Base-by-base conservation (phyloP, 2,113 vertebrate genomes). In the Pampusana beccarii region DNA sequence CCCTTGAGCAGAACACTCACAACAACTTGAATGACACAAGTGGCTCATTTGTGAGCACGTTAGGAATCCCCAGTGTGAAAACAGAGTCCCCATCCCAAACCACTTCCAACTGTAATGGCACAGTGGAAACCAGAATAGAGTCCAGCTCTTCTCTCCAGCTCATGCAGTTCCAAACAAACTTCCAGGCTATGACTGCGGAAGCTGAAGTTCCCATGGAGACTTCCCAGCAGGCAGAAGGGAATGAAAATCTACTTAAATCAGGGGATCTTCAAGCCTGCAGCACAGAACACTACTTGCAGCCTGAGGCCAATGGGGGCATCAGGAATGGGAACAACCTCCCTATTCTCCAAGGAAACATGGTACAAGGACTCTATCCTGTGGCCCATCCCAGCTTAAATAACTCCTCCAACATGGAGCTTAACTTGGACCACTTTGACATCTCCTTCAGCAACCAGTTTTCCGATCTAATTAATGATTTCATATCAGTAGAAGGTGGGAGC, bases 371-470 rank as follows among this genome's bases (percentile, higher is more conserved):
- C 91, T 99, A 99, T 96, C 99, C 98, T 1, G 98, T 98, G 92
- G 95, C 98, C 95, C 99, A 99, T 96, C 99, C 99, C 80, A 97
- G 98, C 87, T 97, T 98, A 31, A 97, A 96, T 94, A 97, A 97
- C 81, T 71, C 98, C 75, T 97, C 98, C 96, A 98, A 99, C 97
- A 99, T 99, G 99, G 99, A 99, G 98, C 99, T 99, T 97, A 99
- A 99, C 96, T 97, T 99, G 97, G 99, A 99, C 97, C 99, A 99
- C 98, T 99, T 99, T 64, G 99, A 99, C 96, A 99, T 99, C 98
- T 99, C 99, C 96, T 99, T 99, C 96, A 99, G 99, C 95, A 99
- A 99, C 98, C 99, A 99, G 98, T 99, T 99, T 96, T 99, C 99
- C 23, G 99, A 99, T 98, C 99, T 99, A 97, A 99, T 99, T 90